Conservation (phyloP, 1,140 invertebrate species). For the Bombus haemorrhoidalis region DNA sequence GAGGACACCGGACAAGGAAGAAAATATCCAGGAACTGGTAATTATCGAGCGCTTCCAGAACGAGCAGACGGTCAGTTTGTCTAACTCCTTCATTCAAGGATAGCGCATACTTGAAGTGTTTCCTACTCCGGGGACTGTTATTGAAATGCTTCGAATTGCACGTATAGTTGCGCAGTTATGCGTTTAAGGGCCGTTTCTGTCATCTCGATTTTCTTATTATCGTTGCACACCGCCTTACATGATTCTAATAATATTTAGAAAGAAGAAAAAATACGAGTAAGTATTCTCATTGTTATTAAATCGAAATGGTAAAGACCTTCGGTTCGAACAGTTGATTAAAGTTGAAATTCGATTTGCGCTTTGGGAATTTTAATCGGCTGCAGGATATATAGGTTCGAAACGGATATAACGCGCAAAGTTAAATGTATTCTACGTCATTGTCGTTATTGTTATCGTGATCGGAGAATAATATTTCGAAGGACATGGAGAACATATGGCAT, state of each 20-base stretch:
- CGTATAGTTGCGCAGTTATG: neutral
- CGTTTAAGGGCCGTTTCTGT: neutral
- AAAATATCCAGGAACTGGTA: neutral
- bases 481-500: too few species aligned
- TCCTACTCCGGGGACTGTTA: constrained; percentile 6
- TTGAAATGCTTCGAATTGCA: constrained; percentile 27
- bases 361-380: too few species aligned
- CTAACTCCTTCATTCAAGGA: neutral
- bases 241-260: neutral
- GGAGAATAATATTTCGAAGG: too few species aligned
- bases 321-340: too few species aligned
- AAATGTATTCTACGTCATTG: too few species aligned
- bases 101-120: constrained; percentile 20
- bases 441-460: too few species aligned
- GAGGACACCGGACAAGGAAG: neutral
- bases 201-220: neutral
- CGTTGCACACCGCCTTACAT: neutral
- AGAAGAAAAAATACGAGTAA: too few species aligned
- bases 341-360: too few species aligned
- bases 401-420: too few species aligned
- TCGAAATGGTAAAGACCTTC: too few species aligned
- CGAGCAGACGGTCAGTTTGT: neutral
- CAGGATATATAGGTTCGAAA: too few species aligned
- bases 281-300: too few species aligned
- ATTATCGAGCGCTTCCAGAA: neutral